Evolutionary conservation across 2,888 invertebrate species (phyloP).

Genomic region (Ennomos erosarius): DNA sequence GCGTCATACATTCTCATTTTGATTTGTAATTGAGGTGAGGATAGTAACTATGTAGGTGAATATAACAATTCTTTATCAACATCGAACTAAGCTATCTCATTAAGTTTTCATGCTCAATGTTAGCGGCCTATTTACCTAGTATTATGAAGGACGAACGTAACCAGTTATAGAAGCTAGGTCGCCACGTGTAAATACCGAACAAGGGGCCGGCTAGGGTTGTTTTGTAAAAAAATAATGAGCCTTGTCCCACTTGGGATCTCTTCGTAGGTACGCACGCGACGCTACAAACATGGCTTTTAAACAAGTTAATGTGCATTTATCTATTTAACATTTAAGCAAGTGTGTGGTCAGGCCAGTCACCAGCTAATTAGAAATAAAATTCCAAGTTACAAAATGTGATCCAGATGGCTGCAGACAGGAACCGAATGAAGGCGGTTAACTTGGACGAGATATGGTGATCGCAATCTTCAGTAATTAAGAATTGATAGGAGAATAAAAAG

Average conservation of each 20-base stretch:
- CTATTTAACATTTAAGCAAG: too few relatives aligned
- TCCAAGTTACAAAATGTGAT: too few relatives aligned
- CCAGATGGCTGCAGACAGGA: too few relatives aligned
- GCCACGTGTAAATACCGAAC: constrained; percentile 27
- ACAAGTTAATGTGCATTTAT: constrained; percentile 5
- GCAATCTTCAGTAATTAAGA: too few relatives aligned
- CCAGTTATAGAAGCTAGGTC: constrained; percentile 23
- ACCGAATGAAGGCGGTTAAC: too few relatives aligned
- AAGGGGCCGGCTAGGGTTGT: constrained; percentile 26
- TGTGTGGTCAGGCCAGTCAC: too few relatives aligned
- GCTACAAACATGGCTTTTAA: constrained; percentile 47
- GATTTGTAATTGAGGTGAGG: not conserved
- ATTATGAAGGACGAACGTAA: constrained; percentile 27
- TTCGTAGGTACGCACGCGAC: constrained; percentile 37
- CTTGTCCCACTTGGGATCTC: constrained; percentile 45
- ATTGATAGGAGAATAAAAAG: too few relatives aligned
- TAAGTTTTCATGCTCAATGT: constrained; percentile 11
- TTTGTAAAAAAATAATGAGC: constrained; percentile 44
- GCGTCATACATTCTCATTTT: too few relatives aligned
- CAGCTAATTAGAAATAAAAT: too few relatives aligned
- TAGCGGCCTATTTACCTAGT: constrained; percentile 14
- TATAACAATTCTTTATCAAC: not conserved
- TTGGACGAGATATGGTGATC: too few relatives aligned
- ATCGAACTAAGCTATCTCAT: not conserved
- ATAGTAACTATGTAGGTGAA: too few relatives aligned